Evolutionary conservation across 2,888 invertebrate genomes (phyloP), one percentile per base, ranked within the genome.

Genomic region (Calliphora vomitoria): DNA sequence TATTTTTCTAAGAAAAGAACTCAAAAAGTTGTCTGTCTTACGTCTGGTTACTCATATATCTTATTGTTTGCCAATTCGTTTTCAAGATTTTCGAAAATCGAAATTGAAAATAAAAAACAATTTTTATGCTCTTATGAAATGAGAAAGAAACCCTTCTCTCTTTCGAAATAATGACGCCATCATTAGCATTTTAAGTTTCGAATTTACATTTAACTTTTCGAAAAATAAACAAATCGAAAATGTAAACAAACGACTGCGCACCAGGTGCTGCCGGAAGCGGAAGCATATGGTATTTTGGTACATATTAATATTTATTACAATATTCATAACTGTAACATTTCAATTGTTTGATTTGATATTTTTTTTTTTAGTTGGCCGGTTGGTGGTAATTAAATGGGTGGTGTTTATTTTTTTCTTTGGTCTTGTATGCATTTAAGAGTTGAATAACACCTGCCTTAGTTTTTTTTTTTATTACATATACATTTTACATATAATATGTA

Each of bases 121-220:
- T 13, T 8, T 8, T 8, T 6, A 18, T 62, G 4, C 79, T 66
- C 69, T 47, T 50, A 8, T 62, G 50, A 50, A 60, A 38, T 50
- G 50, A 71, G 60, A 25, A 60, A 1, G 4, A 20, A 25, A 10
- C 8, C 38, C 38, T 41, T 6, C 69, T 76, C 81, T 81, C 64
- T 76, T 87, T 88, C 74, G 74, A 86, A 85, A 68, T 71, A 64
- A 85, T 88, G 88, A 88, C 86, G 89, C 80, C 87, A 89, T 87
- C 3, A 66, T 88, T 76, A 71, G 64, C 25, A 13, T 11, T 58
- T 66, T 15, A 60, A 50, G 20, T 38, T 64, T 72, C 62, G 79
- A 69, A 69, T 58, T 47, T 47, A n/a, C 1, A 31, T 20, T 66
- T 35, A 13, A 69, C 31, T n/a, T 72, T 79, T 81, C 71, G 68